A percentile compares a stretch with the other conserved stretches of the same genome.
phyloP scores from a whole-genome alignment of 2,113 vertebrate genomes.

The Vicugna pacos region DNA sequence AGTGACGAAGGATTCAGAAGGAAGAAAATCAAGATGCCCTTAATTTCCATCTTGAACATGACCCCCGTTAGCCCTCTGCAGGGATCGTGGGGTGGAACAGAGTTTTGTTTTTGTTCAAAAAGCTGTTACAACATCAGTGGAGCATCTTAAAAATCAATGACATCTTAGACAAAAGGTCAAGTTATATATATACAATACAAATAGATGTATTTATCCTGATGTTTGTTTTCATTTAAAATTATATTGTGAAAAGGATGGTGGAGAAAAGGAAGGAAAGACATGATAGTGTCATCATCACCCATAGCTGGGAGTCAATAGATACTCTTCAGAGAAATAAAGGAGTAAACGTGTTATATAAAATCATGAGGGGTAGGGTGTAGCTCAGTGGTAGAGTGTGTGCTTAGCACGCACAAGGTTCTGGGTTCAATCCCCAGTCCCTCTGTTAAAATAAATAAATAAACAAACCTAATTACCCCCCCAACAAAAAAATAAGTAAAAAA shows the following conservation, averaged over 20 bases:
- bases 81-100: neutral
- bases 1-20: neutral
- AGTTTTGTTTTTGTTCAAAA: neutral
- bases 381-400: no score
- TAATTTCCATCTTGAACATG: neutral
- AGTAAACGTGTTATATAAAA: neutral
- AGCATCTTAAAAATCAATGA: neutral
- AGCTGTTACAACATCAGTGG: neutral
- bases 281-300: neutral
- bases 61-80: neutral
- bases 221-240: neutral
- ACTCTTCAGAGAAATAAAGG: neutral
- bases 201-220: neutral
- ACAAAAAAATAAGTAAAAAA: no score
- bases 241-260: neutral
- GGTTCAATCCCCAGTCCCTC: no score
- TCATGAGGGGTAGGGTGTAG: no score
- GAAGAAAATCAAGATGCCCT: neutral
- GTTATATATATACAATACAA: neutral
- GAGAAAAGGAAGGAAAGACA: neutral
- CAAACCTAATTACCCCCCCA: no score
- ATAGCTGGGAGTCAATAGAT: neutral
- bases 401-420: no score
- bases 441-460: no score
- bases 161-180: neutral